Conservation (phyloP, 2,113 vertebrate species). For the Garra rufa region DNA sequence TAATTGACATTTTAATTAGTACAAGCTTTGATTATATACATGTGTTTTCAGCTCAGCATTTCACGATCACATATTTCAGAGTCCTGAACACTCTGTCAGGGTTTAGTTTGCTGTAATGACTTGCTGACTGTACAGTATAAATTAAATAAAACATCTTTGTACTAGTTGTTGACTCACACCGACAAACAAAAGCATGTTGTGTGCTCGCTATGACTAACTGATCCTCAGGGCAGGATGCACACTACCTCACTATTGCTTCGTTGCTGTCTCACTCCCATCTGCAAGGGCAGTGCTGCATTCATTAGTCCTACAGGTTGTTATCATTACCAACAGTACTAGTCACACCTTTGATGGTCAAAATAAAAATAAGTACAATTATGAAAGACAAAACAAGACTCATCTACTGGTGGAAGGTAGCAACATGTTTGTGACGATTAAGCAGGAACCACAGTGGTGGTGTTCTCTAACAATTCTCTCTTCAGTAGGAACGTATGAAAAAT, state of each 20-base stretch:
- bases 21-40: background rate
- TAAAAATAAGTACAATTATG: background rate
- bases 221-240: constrained; percentile 21
- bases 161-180: constrained; percentile 10
- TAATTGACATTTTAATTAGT: background rate
- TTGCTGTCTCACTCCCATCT: background rate
- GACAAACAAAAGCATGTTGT: background rate
- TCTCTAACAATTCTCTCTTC: background rate
- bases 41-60: background rate
- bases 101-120: background rate
- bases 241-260: constrained; percentile 14
- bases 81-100: background rate
- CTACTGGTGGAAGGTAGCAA: too few relatives aligned
- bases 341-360: background rate
- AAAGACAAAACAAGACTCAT: background rate
- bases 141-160: background rate
- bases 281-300: background rate
- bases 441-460: background rate
- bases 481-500: background rate
- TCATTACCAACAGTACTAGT: background rate
- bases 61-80: background rate
- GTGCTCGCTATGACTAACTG: constrained; percentile 30
- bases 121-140: background rate
- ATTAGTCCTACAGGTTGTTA: background rate
- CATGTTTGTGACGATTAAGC: too few relatives aligned